These are phyloP conservation scores for Eubasilissa splendida DNA, from an alignment of 2,888 invertebrate genomes.

Conservation along the genomic window DNA sequence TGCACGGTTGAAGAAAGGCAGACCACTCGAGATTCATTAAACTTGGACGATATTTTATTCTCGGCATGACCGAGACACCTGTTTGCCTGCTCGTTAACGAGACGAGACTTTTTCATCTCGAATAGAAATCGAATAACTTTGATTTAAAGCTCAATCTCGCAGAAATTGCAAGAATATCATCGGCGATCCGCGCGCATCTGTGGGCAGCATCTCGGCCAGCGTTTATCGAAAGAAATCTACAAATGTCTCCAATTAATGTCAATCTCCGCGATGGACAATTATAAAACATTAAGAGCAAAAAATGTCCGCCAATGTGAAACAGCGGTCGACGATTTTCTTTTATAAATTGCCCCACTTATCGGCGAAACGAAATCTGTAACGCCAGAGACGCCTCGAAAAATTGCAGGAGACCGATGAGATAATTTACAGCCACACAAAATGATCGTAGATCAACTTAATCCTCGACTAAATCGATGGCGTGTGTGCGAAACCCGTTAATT, in stretches of 20 bases:
- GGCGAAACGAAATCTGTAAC: conserved; percentile 10
- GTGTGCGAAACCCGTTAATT: too few relatives aligned
- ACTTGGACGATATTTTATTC: too few relatives aligned
- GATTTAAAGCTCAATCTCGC: conserved; percentile 27
- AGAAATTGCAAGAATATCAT: neutral
- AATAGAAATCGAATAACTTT: conserved; percentile 37
- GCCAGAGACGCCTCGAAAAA: too few relatives aligned
- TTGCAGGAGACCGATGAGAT: too few relatives aligned
- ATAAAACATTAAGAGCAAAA: conserved; percentile 33
- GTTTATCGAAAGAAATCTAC: conserved; percentile 44
- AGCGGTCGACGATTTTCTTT: conserved; percentile 39
- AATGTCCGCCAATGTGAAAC: conserved; percentile 27
- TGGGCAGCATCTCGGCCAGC: neutral
- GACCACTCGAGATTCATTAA: too few relatives aligned
- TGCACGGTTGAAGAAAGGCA: too few relatives aligned
- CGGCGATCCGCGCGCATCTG: neutral
- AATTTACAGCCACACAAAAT: too few relatives aligned
- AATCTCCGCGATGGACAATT: conserved; percentile 50
- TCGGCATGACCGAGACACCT: too few relatives aligned
- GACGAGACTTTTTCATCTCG: neutral
- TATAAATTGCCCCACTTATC: conserved; percentile 44
- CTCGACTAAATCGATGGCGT: too few relatives aligned
- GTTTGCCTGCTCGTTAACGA: too few relatives aligned
- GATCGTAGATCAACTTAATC: too few relatives aligned
- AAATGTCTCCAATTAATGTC: conserved; percentile 55